Base-by-base conservation (phyloP, 2,113 vertebrate species). In the Perognathus longimembris region DNA sequence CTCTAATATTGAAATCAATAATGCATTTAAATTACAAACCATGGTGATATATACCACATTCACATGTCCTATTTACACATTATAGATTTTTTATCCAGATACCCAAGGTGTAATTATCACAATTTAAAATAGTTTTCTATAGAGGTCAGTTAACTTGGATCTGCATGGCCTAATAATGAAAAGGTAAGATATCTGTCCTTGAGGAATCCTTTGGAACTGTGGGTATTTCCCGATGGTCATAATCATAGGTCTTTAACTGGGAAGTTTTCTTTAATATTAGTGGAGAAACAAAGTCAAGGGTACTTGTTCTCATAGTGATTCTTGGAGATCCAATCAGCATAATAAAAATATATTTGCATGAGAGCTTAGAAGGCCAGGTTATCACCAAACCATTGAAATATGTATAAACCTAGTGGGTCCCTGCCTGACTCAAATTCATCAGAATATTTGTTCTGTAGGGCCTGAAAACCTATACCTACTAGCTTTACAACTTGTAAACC, bases 71-170 rank as follows among this genome's bases (percentile, higher is more conserved):
- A 34, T 59, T 86, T 86, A 88, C 42, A 86, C 24, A 26, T 77
- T 61, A 83, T 64, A 85, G 82, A 70, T 84, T 95, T 93, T 92
- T 81, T 54, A 84, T 83, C 64, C 40, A 54, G 57, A 92, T 18
- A 70, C 70, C 42, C 79, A 86, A 87, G 40, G 50, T 66, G 26
- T 8, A 83, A 66, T 90, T 84, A 77, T 74, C 83, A 95, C 40
- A 61, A 64, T 85, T 93, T 95, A 84, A 95, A 94, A 96, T 50
- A 88, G 40, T 36, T 95, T 81, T 61, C 80, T 71, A 40, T 88
- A 57, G 92, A 94, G 63, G 40, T 86, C 85, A 86, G 17, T 57
- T 69, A 71, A 74, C 50, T 70, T 81, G 45, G 6, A 67, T 76
- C 89, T 83, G 30, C 73, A 83, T 84, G 88, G 84, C 40, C 40